These are phyloP conservation scores for Leptopilina syphax DNA, from an alignment of 2,888 invertebrate genomes.

Conservation along the genomic window DNA sequence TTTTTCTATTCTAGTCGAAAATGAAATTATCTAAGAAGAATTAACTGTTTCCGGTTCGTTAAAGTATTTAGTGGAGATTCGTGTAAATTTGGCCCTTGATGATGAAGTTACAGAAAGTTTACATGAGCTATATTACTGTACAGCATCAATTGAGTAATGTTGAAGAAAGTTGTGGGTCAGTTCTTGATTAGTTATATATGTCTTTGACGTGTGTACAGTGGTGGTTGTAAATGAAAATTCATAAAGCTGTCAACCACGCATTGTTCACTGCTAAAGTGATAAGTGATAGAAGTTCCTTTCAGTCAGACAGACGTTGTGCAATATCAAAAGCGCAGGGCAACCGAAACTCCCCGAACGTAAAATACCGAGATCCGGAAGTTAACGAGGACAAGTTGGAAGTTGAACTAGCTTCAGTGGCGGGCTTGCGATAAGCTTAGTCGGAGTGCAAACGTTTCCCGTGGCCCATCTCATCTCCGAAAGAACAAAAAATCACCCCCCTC, in stretches of 20 bases:
- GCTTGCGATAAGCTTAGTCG: constrained; percentile 30
- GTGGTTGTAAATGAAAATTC: constrained; percentile 7
- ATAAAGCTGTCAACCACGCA: constrained; percentile 23
- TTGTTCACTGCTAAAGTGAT: constrained; percentile 22
- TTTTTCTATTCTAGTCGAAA: no score
- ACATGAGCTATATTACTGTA: no score
- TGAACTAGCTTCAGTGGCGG: constrained; percentile 36
- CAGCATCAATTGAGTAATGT: no score
- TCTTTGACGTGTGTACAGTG: background rate
- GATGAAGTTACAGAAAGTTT: no score
- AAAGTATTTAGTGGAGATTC: no score
- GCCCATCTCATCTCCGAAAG: background rate
- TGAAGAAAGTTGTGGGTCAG: background rate
- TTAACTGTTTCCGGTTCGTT: no score
- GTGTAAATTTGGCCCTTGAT: no score
- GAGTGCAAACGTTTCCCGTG: constrained; percentile 28
- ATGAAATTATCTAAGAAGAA: no score
- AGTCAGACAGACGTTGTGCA: constrained; percentile 4
- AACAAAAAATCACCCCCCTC: background rate
- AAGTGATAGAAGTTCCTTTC: constrained; percentile 29
- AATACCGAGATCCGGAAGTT: constrained; percentile 29
- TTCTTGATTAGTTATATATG: background rate
- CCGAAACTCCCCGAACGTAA: constrained; percentile 38
- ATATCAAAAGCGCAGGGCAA: constrained; percentile 24
- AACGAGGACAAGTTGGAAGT: constrained; percentile 39